phyloP scores from a whole-genome alignment of 1,140 invertebrate genomes.

The Geopemphigus sp. region DNA sequence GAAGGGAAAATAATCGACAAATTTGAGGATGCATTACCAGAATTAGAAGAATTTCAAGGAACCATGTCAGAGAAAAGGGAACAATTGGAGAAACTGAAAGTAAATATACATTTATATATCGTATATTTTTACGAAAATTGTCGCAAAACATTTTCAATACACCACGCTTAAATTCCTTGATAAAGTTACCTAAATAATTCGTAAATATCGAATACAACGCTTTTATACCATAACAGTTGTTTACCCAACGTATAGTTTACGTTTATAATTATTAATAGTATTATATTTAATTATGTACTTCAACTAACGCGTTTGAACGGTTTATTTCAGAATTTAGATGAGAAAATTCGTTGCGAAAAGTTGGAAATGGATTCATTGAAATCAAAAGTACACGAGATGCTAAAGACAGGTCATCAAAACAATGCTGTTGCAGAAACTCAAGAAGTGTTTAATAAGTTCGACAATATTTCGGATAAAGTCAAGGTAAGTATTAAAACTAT shows the following conservation, averaged over 20 bases:
- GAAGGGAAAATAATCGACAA: slow-evolving; percentile 79
- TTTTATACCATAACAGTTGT: no score
- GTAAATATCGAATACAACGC: no score
- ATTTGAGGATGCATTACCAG: slow-evolving; percentile 69
- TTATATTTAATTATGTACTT: no score
- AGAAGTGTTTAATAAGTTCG: slow-evolving; percentile 77
- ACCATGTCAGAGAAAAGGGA: slow-evolving; percentile 80
- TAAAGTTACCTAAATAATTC: no score
- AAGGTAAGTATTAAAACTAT: slow-evolving; percentile 57
- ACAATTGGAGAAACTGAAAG: slow-evolving; percentile 81
- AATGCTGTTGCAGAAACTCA: slow-evolving; percentile 79
- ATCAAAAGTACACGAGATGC: slow-evolving; percentile 81
- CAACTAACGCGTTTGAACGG: background rate
- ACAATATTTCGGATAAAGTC: slow-evolving; percentile 68
- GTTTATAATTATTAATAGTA: no score
- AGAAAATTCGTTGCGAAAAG: slow-evolving; percentile 86
- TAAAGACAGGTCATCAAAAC: slow-evolving; percentile 78
- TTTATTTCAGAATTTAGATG: slow-evolving; percentile 65
- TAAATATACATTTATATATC: slow-evolving; percentile 50
- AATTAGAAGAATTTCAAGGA: slow-evolving; percentile 72
- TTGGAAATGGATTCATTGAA: slow-evolving; percentile 88
- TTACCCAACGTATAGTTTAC: no score
- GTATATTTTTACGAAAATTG: no score
- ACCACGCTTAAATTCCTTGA: no score
- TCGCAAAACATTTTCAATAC: no score